These are phyloP conservation scores for Megatriorchis doriae DNA, from an alignment of 2,113 vertebrate species.

Conservation along the genomic window DNA sequence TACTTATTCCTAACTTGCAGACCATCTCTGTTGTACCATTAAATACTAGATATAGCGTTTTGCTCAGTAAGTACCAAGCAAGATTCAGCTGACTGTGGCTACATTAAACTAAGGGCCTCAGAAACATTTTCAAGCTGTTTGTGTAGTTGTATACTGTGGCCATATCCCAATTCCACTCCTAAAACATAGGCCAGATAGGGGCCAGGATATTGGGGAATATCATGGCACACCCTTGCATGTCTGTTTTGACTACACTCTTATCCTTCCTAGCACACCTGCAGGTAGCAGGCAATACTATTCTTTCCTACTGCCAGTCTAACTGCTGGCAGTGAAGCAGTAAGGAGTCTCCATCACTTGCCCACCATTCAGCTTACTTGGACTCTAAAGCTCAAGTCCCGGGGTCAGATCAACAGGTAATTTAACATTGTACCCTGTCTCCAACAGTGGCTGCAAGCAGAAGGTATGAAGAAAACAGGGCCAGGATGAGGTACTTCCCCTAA, in stretches of 20 bases:
- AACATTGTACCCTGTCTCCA: background rate
- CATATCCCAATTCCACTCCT: background rate
- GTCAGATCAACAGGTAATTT: background rate
- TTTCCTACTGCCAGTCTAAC: background rate
- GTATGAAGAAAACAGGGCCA: background rate
- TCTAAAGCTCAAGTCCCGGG: background rate
- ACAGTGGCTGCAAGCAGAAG: background rate
- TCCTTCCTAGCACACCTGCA: background rate
- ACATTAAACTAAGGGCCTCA: background rate
- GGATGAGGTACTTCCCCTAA: background rate
- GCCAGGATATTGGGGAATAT: background rate
- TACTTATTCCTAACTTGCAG: background rate
- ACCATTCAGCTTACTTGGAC: background rate
- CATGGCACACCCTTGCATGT: background rate
- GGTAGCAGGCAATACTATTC: background rate
- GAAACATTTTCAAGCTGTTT: background rate
- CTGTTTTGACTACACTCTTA: background rate
- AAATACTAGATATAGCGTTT: background rate
- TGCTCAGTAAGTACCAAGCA: fast-evolving
- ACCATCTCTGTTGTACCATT: background rate
- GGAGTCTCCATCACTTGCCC: background rate
- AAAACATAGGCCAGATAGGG: background rate
- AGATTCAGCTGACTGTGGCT: background rate
- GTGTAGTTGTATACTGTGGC: fast-evolving
- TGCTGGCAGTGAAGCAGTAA: background rate